Evolutionary conservation across 2,113 vertebrate species (phyloP).

Genomic region (Bufo gargarizans): DNA sequence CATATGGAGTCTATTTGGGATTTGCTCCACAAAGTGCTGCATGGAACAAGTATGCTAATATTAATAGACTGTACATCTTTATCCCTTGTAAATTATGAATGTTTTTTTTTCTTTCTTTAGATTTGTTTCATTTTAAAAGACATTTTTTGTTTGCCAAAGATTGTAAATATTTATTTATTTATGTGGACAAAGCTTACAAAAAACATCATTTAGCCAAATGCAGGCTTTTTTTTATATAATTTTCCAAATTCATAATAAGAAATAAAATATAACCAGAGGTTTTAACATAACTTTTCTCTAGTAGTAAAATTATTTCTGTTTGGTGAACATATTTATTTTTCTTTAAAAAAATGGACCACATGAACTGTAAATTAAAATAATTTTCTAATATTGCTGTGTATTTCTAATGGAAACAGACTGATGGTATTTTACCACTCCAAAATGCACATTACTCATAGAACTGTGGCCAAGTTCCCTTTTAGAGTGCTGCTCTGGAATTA

Average conservation of each 20-base stretch:
- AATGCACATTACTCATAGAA: background rate
- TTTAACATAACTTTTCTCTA: slow-evolving; percentile 42
- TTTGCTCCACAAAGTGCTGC: slow-evolving; percentile 56
- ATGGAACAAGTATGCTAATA: slow-evolving; percentile 87
- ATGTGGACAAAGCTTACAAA: slow-evolving; percentile 79
- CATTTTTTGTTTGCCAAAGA: slow-evolving; percentile 81
- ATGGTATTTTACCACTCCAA: background rate
- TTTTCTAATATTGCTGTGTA: background rate
- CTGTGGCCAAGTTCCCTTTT: background rate
- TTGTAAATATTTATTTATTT: slow-evolving; percentile 99
- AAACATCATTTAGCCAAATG: slow-evolving; percentile 72
- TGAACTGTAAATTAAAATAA: background rate
- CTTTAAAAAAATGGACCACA: background rate
- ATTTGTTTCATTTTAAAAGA: slow-evolving; percentile 63
- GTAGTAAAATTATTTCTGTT: slow-evolving; percentile 29
- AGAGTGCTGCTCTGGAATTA: background rate
- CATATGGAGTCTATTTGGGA: slow-evolving; percentile 62
- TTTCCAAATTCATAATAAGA: slow-evolving; percentile 71
- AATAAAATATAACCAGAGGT: slow-evolving; percentile 72
- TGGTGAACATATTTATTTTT: background rate
- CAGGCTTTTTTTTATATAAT: slow-evolving; percentile 67
- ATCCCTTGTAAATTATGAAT: slow-evolving; percentile 96
- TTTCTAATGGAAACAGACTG: background rate
- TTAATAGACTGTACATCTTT: slow-evolving; percentile 84
- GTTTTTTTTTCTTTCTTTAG: slow-evolving; percentile 65